Base-by-base conservation (phyloP, 53 echinoderm and acorn worm species). In the Astropecten irregularis region DNA sequence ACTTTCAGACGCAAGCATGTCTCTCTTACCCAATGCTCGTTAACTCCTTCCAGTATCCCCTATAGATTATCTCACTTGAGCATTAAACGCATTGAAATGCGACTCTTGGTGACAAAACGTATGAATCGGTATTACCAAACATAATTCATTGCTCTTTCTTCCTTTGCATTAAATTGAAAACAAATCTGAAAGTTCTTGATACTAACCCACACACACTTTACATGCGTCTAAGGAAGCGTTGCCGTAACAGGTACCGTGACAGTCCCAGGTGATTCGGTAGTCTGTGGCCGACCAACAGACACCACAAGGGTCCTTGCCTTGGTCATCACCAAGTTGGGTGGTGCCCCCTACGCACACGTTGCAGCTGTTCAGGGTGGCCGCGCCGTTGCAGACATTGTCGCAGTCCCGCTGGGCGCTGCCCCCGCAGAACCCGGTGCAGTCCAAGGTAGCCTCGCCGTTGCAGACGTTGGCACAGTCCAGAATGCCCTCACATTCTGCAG, bases 141-240 rank as follows among this genome's bases (percentile, higher is more conserved):
- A n/a, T n/a, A n/a, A n/a, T n/a, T n/a, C n/a, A n/a, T n/a, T n/a
- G n/a, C n/a, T n/a, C n/a, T n/a, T n/a, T n/a, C n/a, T n/a, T n/a
- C n/a, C n/a, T n/a, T n/a, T n/a, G n/a, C n/a, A n/a, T n/a, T n/a
- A n/a, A n/a, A n/a, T n/a, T n/a, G n/a, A n/a, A n/a, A n/a, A n/a
- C n/a, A n/a, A n/a, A n/a, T n/a, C n/a, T n/a, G n/a, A n/a, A n/a
- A n/a, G n/a, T 14, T 30, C 1, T 0, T 28, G 15, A 22, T 33
- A 72, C 94, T 85, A 35, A 94, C 94, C 94, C 0, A 94, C 91
- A 82, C 94, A 94, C 19, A 67, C 88, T 47, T 56, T 81, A 55
- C 94, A 94, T 8, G 32, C 86, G 67, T 94, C 94, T 16, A 73
- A 42, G 38, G 36, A 73, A 14, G 94, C 94, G 7, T 82, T 57